Percentiles rank a stretch among this genome's conserved stretches.
These are phyloP conservation scores for Meriones unguiculatus DNA, from an alignment of 2,113 vertebrate species.

Conservation along the genomic window DNA sequence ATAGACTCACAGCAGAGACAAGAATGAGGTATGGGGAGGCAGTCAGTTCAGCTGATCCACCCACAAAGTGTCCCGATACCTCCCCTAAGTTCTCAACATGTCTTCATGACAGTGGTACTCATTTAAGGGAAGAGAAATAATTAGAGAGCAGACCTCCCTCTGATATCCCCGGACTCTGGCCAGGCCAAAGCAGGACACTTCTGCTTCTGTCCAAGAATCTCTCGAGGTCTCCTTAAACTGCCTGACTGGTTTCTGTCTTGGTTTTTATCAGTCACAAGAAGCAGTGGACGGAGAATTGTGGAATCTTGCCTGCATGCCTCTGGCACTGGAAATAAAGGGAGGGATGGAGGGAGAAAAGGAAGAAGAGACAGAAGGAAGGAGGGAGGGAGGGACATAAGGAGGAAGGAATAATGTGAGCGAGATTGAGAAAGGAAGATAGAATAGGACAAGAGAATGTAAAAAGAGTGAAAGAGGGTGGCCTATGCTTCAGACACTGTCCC, in stretches of 20 bases:
- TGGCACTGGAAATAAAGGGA: background rate
- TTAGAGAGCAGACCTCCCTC: background rate
- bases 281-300: background rate
- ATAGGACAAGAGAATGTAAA: background rate
- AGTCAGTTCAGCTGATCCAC: background rate
- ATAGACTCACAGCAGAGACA: background rate
- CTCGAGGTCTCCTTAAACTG: background rate
- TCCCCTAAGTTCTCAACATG: no score
- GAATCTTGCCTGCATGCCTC: background rate
- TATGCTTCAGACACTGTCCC: background rate
- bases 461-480: background rate
- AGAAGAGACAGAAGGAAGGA: rapidly evolving
- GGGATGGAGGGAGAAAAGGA: background rate
- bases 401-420: background rate
- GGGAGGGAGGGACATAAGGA: rapidly evolving
- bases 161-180: background rate
- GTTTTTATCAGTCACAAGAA: background rate
- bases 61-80: no score
- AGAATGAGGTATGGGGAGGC: background rate
- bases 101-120: background rate
- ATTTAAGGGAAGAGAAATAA: background rate
- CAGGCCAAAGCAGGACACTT: background rate
- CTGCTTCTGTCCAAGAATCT: background rate
- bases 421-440: background rate
- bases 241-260: background rate